Conservation (phyloP, 2,888 invertebrate genomes). For the Drosophila limbata region DNA sequence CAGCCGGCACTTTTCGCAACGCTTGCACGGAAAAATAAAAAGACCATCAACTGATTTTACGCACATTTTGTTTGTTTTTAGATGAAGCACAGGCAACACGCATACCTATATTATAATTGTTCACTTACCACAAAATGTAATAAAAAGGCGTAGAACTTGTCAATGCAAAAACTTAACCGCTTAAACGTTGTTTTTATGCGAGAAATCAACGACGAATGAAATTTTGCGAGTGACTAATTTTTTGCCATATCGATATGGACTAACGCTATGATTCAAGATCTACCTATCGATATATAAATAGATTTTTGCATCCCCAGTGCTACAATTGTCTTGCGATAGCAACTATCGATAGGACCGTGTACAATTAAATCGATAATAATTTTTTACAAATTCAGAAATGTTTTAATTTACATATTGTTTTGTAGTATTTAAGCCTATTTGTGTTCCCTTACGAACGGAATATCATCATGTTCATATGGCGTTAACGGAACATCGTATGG, state of each 20-base stretch:
- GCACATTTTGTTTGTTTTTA: conserved; percentile 50
- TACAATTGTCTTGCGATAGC: neutral
- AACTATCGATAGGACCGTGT: neutral
- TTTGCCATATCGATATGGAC: conserved; percentile 26
- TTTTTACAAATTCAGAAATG: neutral
- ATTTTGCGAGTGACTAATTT: conserved; percentile 52
- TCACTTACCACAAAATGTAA: conserved; percentile 56
- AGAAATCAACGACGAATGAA: conserved; percentile 57
- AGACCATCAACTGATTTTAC: conserved; percentile 30
- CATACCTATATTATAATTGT: conserved; percentile 16
- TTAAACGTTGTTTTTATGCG: conserved; percentile 51
- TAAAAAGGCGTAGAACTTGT: conserved; percentile 25
- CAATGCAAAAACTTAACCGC: conserved; percentile 34
- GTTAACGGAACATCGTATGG: conserved; percentile 25
- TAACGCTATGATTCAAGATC: neutral
- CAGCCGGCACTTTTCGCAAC: conserved; percentile 55
- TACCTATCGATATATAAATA: conserved; percentile 3
- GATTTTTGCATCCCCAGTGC: neutral
- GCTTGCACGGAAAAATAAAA: conserved; percentile 24
- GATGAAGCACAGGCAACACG: conserved; percentile 32
- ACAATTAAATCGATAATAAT: neutral
- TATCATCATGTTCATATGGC: conserved; percentile 12
- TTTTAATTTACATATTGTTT: neutral
- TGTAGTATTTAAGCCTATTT: no score
- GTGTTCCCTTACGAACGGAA: neutral